phyloP scores from a whole-genome alignment of 2,797 vertebrate species.

The Cuculus canorus region DNA sequence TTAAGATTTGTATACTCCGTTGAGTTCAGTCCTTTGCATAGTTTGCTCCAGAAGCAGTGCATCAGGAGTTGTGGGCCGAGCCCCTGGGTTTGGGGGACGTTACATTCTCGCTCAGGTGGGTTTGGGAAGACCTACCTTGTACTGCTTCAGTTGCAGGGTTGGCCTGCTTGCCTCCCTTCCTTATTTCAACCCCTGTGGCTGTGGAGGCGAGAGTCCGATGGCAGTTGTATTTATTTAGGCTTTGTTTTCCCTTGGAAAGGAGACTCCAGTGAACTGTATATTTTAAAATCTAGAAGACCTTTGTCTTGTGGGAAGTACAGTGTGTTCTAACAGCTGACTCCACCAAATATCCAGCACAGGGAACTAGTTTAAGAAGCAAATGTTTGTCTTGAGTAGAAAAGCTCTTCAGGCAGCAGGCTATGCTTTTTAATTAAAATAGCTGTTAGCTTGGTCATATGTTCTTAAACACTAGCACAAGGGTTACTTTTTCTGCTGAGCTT shows the following conservation, averaged over 20 bases:
- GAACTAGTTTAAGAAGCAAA: slow-evolving; percentile 40
- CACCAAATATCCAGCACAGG: neutral
- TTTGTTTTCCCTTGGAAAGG: slow-evolving; percentile 44
- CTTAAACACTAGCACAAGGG: slow-evolving; percentile 20
- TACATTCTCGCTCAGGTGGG: neutral
- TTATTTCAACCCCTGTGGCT: neutral
- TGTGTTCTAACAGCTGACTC: slow-evolving; percentile 42
- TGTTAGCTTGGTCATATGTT: slow-evolving; percentile 48
- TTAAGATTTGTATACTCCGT: neutral
- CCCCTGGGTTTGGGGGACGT: neutral
- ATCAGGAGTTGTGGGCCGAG: neutral
- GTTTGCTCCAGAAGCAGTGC: neutral
- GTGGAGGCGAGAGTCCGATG: neutral
- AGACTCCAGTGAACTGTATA: slow-evolving; percentile 12
- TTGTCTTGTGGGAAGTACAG: slow-evolving; percentile 29
- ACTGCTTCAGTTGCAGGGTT: neutral
- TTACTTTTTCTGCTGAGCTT: slow-evolving; percentile 38
- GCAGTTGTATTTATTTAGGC: slow-evolving; percentile 43
- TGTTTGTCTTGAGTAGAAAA: slow-evolving; percentile 62
- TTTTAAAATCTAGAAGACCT: slow-evolving; percentile 25
- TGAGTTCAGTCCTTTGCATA: neutral
- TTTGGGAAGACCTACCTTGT: neutral
- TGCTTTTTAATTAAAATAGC: slow-evolving; percentile 63
- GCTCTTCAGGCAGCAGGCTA: slow-evolving; percentile 40
- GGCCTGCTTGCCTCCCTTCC: neutral